Evolutionary conservation across 2,888 invertebrate species (phyloP).

Genomic region (Halocaridina rubra): DNA sequence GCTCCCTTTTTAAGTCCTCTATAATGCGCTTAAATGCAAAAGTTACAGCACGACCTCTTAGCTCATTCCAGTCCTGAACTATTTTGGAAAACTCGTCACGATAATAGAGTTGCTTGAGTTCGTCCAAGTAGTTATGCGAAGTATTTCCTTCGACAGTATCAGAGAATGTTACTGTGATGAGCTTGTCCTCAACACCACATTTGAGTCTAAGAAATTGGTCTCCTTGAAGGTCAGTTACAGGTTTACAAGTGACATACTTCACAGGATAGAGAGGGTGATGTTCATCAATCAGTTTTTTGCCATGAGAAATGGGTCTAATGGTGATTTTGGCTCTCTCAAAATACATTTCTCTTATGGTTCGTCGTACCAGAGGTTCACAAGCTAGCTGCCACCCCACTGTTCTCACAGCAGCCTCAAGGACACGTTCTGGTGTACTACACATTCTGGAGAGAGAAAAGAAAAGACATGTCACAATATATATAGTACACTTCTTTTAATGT

Average conservation of each 20-base stretch:
- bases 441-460: constrained; percentile 69
- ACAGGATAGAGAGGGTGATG: constrained; percentile 84
- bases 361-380: constrained; percentile 88
- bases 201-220: constrained; percentile 89
- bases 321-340: constrained; percentile 88
- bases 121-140: constrained; percentile 79
- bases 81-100: constrained; percentile 94
- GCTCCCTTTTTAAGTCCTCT: constrained; percentile 88
- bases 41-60: constrained; percentile 88
- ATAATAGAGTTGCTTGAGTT: constrained; percentile 87
- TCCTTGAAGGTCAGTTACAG: constrained; percentile 85
- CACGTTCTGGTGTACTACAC: constrained; percentile 82
- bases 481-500: too few relatives aligned
- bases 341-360: constrained; percentile 85
- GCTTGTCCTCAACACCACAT: constrained; percentile 84
- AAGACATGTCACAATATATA: neutral
- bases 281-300: constrained; percentile 95
- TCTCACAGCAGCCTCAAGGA: constrained; percentile 88
- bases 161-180: constrained; percentile 79
- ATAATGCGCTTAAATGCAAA: constrained; percentile 88
- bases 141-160: constrained; percentile 73
- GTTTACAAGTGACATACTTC: constrained; percentile 93
- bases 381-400: constrained; percentile 96
- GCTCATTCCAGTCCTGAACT: constrained; percentile 94
- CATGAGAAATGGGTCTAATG: constrained; percentile 87